Base-by-base conservation (phyloP, 2,113 vertebrate species). In the Nyctereutes procyonoides region DNA sequence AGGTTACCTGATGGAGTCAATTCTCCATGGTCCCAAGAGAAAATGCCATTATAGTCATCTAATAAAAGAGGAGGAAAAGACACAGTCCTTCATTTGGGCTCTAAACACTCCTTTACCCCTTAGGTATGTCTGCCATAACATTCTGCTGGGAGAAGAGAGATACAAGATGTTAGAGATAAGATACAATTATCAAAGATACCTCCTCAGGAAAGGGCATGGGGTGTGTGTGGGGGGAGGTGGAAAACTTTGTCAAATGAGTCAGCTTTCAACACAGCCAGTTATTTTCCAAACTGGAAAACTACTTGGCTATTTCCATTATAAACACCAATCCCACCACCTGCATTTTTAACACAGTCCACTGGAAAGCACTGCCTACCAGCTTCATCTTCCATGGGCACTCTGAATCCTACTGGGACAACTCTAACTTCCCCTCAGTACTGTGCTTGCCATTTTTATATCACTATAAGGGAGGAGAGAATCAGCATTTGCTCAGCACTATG, bases 271-370 rank as follows among this genome's bases (percentile, higher is more conserved):
- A 89, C 28, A 96, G 74, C n/a, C 94, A 98, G 92, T 89, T 84
- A 97, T 91, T 96, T 97, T 97, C 92, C 96, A 96, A 92, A 84
- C 69, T 69, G 51, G 92, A 96, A 98, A 96, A 96, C 65, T 93
- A 93, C n/a, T 83, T 95, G 87, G 87, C 51, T 92, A 2, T 92
- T 97, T 96, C 87, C 90, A 92, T 53, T 80, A 38, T 0, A 93
- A 86, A 97, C 48, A 95, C 62, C 53, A 96, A 93, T 85, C 35
- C 69, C 14, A 95, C 76, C n/a, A 74, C 67, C 51, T 89, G 82
- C 30, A 93, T 71, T 87, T 90, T 93, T 65, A 93, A 93, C 10
- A 43, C 0, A 62, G 35, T 84, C 69, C 38, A 43, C 63, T 26
- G n/a, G 81, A 93, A 95, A 35, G 7, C 89, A 76, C 2, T 53